Evolutionary conservation across 2,797 vertebrate genomes (phyloP).

Genomic region (Merluccius polli): DNA sequence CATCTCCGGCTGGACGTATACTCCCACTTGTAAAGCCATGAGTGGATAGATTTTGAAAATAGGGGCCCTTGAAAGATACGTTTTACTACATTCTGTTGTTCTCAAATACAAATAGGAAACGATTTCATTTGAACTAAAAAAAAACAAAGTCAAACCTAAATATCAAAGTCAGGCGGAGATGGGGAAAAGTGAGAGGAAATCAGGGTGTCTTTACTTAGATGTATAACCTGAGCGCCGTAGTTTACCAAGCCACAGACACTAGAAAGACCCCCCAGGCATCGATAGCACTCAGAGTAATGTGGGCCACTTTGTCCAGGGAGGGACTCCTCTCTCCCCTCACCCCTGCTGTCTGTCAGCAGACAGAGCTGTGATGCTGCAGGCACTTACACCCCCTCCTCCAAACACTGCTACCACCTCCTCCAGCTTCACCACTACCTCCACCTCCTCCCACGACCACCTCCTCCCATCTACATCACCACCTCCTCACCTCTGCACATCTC

Average conservation of each 20-base stretch:
- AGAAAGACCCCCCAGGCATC: conserved; percentile 13
- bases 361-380: conserved; percentile 38
- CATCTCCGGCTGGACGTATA: not conserved
- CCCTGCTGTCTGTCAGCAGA: conserved; percentile 64
- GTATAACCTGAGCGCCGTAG: not conserved
- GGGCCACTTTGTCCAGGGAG: conserved; percentile 30
- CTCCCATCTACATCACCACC: not conserved
- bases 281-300: conserved; percentile 37
- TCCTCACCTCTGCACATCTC: not conserved
- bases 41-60: not conserved
- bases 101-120: not conserved
- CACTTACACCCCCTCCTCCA: not conserved
- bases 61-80: not conserved
- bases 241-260: not conserved
- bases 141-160: not conserved
- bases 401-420: not conserved
- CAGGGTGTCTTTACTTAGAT: not conserved
- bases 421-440: not conserved
- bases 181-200: not conserved
- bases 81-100: not conserved
- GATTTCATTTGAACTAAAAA: not conserved
- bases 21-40: not conserved
- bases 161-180: not conserved
- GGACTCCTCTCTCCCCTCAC: conserved; percentile 52
- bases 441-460: not conserved